Evolutionary conservation across 2,113 vertebrate genomes (phyloP).

Genomic region (Pungitius pungitius): DNA sequence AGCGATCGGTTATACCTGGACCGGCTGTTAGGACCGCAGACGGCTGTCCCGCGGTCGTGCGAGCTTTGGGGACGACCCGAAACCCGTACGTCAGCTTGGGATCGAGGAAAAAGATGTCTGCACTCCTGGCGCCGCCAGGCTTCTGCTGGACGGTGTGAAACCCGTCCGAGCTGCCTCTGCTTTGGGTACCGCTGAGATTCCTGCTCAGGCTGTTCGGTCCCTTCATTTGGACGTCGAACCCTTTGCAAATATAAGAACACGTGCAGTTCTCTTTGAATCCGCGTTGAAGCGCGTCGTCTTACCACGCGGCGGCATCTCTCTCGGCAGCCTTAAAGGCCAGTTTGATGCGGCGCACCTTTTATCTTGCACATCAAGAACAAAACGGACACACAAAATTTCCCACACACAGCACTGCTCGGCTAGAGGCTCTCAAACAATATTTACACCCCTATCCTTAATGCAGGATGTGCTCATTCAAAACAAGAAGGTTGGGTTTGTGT

Average conservation of each 20-base stretch:
- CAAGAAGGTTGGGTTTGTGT: slow-evolving; percentile 6
- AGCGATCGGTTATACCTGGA: slow-evolving; percentile 55
- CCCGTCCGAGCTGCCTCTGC: background rate
- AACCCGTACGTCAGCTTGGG: slow-evolving; percentile 67
- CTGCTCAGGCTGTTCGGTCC: slow-evolving; percentile 54
- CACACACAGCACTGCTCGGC: slow-evolving; percentile 28
- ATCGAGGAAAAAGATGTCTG: slow-evolving; percentile 63
- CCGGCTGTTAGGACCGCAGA: slow-evolving; percentile 46
- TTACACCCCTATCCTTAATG: slow-evolving; percentile 61
- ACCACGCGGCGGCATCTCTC: background rate
- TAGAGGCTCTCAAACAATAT: slow-evolving; percentile 35
- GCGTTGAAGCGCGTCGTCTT: background rate
- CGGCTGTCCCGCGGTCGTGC: slow-evolving; percentile 45
- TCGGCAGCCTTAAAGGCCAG: background rate
- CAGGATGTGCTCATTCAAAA: slow-evolving; percentile 22
- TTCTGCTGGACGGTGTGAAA: slow-evolving; percentile 60
- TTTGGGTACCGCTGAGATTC: background rate
- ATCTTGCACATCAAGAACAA: background rate
- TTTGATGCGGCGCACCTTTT: background rate
- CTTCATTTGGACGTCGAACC: slow-evolving; percentile 76
- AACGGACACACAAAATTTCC: background rate
- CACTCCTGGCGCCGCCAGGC: slow-evolving; percentile 48
- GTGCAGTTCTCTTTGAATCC: background rate
- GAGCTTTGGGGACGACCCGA: slow-evolving; percentile 72
- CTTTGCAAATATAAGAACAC: slow-evolving; percentile 43